A percentile compares a stretch with the other conserved stretches of the same genome.
These are phyloP conservation scores for Perca fluviatilis DNA, from an alignment of 2,113 vertebrate species.

Conservation along the genomic window DNA sequence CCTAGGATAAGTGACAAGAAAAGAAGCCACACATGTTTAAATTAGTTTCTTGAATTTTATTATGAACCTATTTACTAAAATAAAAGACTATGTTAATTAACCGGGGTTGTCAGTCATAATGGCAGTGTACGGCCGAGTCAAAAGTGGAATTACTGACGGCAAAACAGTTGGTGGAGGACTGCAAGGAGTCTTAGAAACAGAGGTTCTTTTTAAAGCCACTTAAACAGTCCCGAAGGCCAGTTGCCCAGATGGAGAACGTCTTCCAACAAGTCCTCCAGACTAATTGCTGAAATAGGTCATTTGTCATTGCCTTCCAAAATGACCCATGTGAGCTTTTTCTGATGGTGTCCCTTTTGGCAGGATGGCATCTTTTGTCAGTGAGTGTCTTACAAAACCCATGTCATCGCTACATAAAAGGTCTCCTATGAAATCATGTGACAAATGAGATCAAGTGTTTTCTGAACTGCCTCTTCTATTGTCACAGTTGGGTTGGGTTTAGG, in stretches of 20 bases:
- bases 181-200: conserved; percentile 15
- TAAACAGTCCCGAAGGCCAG: conserved; percentile 20
- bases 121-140: not conserved
- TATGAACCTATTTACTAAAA: not conserved
- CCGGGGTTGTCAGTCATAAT: not conserved
- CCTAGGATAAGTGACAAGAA: not conserved
- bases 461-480: not conserved
- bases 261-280: conserved; percentile 20
- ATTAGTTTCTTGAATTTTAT: not conserved
- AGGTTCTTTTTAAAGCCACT: conserved; percentile 27
- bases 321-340: not conserved
- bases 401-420: not conserved
- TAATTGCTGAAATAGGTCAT: conserved; percentile 28
- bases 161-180: not conserved
- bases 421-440: conserved; percentile 1
- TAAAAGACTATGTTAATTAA: not conserved
- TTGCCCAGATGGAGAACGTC: conserved; percentile 38
- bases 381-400: not conserved
- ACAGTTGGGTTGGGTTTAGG: not conserved
- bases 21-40: not conserved
- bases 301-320: conserved; percentile 24
- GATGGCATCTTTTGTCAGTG: not conserved
- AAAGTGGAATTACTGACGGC: not conserved
- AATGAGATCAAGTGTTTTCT: conserved; percentile 1
- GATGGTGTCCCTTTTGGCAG: not conserved